Evolutionary conservation across 2,888 invertebrate genomes (phyloP).

Genomic region (Biston betularia): DNA sequence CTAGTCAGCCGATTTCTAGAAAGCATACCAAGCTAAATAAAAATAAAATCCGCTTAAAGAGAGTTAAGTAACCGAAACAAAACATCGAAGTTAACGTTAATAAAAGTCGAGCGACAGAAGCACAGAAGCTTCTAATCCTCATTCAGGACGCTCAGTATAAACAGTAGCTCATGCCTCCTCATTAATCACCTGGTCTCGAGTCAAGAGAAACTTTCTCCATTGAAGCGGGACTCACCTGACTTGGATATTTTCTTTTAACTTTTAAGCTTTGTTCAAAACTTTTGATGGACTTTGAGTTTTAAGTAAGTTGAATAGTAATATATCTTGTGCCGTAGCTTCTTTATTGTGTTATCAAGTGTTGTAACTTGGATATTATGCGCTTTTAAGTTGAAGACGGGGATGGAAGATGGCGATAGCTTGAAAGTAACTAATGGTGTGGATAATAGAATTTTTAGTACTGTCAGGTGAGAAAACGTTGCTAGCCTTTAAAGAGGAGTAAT

Average conservation of each 20-base stretch:
- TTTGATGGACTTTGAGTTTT: slow-evolving; percentile 85
- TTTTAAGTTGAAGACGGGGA: slow-evolving; percentile 45
- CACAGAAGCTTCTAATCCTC: slow-evolving; percentile 69
- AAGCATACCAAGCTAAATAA: no score
- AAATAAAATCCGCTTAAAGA: no score
- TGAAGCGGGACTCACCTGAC: slow-evolving; percentile 80
- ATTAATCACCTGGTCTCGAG: slow-evolving; percentile 74
- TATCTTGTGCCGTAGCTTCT: slow-evolving; percentile 72
- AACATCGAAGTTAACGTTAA: slow-evolving; percentile 23
- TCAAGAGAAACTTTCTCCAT: slow-evolving; percentile 77
- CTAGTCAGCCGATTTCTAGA: no score
- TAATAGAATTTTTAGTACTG: slow-evolving; percentile 27
- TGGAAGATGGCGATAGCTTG: slow-evolving; percentile 32
- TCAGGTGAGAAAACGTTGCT: background rate
- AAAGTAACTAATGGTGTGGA: slow-evolving; percentile 18
- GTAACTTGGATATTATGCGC: slow-evolving; percentile 55
- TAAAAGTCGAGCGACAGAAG: slow-evolving; percentile 44
- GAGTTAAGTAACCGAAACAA: slow-evolving; percentile 18
- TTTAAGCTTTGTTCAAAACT: slow-evolving; percentile 84
- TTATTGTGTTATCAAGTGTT: slow-evolving; percentile 67
- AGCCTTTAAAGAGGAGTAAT: background rate
- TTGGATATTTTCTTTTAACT: slow-evolving; percentile 85
- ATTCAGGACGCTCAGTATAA: slow-evolving; percentile 73
- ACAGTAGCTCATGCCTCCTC: slow-evolving; percentile 66
- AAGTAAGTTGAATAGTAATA: slow-evolving; percentile 85